Conservation (phyloP, 2,113 vertebrate genomes). For the Chauna torquata region DNA sequence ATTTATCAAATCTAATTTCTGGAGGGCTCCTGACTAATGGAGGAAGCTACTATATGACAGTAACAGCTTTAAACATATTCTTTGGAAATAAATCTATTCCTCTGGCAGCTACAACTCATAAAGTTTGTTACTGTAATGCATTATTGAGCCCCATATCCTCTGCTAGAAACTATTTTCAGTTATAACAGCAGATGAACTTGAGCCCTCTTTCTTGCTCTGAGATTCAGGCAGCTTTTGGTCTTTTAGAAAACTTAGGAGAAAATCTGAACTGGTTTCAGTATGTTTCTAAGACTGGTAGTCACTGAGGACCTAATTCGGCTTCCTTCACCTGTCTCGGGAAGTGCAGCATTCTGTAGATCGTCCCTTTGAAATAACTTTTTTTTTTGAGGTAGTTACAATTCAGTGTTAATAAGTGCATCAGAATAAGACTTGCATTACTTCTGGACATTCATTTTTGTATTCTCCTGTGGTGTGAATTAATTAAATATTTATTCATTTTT, state of each 20-base stretch:
- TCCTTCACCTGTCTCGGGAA: background rate
- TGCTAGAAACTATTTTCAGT: background rate
- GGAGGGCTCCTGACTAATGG: background rate
- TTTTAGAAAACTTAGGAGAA: background rate
- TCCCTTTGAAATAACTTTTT: background rate
- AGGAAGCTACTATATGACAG: conserved; percentile 6
- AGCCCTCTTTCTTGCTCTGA: background rate
- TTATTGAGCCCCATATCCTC: background rate
- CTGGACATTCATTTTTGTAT: background rate
- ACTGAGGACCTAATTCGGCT: background rate
- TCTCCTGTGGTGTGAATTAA: background rate
- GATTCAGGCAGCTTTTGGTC: background rate
- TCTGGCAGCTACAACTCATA: background rate
- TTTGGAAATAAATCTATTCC: background rate
- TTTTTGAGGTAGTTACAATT: background rate
- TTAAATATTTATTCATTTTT: background rate
- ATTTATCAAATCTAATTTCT: background rate
- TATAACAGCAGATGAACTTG: background rate
- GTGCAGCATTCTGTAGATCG: background rate
- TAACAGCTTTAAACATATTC: background rate
- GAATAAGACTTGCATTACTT: background rate
- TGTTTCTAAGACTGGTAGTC: background rate
- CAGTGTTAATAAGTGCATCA: background rate
- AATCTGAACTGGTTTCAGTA: background rate
- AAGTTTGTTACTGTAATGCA: background rate